Base-by-base conservation (phyloP, 1,140 invertebrate genomes). In the Macrocentrus cingulum region DNA sequence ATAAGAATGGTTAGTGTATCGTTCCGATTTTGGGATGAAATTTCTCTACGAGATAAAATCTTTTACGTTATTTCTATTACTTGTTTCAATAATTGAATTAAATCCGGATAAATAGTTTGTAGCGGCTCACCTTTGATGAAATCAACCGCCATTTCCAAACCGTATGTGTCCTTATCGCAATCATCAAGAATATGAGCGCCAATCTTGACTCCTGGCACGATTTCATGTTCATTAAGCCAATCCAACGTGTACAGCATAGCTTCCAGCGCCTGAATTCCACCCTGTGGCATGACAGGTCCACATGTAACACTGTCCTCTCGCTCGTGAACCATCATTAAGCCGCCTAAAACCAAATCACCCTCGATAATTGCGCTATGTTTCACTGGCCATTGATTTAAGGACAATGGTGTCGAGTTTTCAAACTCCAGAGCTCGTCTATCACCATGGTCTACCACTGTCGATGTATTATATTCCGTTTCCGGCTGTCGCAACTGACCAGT, bases 81-180 rank as follows among this genome's bases (percentile, higher is more conserved):
- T n/a, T n/a, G n/a, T n/a, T n/a, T n/a, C n/a, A n/a, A n/a, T n/a
- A n/a, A n/a, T n/a, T n/a, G n/a, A n/a, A n/a, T n/a, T n/a, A n/a
- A n/a, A n/a, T n/a, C n/a, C n/a, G n/a, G n/a, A n/a, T n/a, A n/a
- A n/a, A n/a, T n/a, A n/a, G n/a, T n/a, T n/a, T n/a, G n/a, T n/a
- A n/a, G n/a, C n/a, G n/a, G n/a, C 87, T 84, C 79, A 97, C 95
- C 94, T 89, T 97, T 94, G 61, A 98, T 97, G 74, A 98, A 98
- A 77, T 97, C 94, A 8, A 97, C 91, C 9, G 94, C 92, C 87
- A 97, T 96, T 70, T 97, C 94, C 20, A 97, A 79, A 2, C 95
- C 95, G 72, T 96, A 97, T 1, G 94, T 97, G 71, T 98, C 95
- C 79, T 94, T 92, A 79, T 97, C 95, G 77, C 95, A 98, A 74